Evolutionary conservation across 2,888 invertebrate genomes (phyloP).

Genomic region (Scaeva pyrastri): DNA sequence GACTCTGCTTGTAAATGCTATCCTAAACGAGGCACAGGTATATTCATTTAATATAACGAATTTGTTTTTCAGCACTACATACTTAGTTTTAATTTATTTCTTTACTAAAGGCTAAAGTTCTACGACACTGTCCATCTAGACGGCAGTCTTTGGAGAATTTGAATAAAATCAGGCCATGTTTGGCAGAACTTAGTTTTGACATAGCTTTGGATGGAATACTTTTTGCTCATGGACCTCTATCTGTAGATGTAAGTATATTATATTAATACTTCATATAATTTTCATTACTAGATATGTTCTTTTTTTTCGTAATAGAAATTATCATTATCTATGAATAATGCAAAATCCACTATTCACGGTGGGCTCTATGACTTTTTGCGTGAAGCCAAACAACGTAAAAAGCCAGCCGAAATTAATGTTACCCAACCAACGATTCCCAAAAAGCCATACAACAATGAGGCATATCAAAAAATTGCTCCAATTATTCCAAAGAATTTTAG

Average conservation of each 20-base stretch:
- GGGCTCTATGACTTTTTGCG: conserved; percentile 85
- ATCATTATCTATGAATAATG: conserved; percentile 84
- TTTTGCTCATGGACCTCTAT: conserved; percentile 92
- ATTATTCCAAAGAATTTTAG: conserved; percentile 93
- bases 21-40: conserved; percentile 88
- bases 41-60: no score
- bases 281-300: no score
- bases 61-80: not conserved
- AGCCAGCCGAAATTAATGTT: conserved; percentile 75
- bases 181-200: conserved; percentile 90
- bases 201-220: conserved; percentile 91
- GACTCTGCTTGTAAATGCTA: conserved; percentile 89
- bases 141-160: conserved; percentile 82
- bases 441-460: conserved; percentile 83
- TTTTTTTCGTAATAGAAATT: conserved; percentile 80
- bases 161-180: conserved; percentile 86
- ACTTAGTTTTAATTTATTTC: not conserved
- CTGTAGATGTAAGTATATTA: conserved; percentile 88
- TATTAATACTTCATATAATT: no score
- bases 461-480: conserved; percentile 88
- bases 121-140: conserved; percentile 81
- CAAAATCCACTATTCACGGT: conserved; percentile 84
- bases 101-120: conserved; percentile 83
- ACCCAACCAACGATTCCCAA: conserved; percentile 59
- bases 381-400: conserved; percentile 82